Evolutionary conservation across 2,113 vertebrate species (phyloP), one percentile per base, ranked within the genome.

Genomic region (Eubucco bourcierii): DNA sequence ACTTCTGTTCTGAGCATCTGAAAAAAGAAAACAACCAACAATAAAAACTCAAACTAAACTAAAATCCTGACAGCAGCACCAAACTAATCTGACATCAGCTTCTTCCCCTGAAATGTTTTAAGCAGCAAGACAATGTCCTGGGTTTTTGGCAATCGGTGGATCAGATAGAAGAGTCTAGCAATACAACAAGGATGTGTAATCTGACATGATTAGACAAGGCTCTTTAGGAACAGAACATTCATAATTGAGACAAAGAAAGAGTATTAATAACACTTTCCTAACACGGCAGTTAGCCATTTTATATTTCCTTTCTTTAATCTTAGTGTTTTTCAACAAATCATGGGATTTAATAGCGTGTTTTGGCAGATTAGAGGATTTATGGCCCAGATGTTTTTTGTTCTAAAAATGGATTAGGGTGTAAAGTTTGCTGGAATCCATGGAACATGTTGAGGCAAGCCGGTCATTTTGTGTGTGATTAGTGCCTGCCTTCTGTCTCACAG

Each of bases 311-410:
- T 97, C 98, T 98, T 98, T 99, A 99, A 99, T 99, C 99, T 99
- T 98, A 98, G 98, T 99, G 98, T 99, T 99, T 99, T 98, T 99
- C 98, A 99, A 99, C 98, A 99, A 99, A 99, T 99, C 98, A 97
- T 97, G 92, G 98, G 98, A 99, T 99, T 99, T 99, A 99, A 99
- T 99, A 98, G 98, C 96, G 84, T 98, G 98, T 98, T 98, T 98
- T 98, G 98, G 98, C 98, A 99, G 99, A 99, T 99, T 99, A 99
- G 98, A 98, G 98, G 98, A 99, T 98, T 99, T 99, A 98, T 97
- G 90, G 97, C 98, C 98, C 99, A 99, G 99, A 99, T 99, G 99
- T 99, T 99, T 99, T 99, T 99, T 99, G 98, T 99, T 99, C 98
- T 97, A 98, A 99, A 99, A 99, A 99, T 99, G 98, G 99, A 99